phyloP scores from a whole-genome alignment of 2,113 vertebrate species.

The Rhinolophus sinicus region DNA sequence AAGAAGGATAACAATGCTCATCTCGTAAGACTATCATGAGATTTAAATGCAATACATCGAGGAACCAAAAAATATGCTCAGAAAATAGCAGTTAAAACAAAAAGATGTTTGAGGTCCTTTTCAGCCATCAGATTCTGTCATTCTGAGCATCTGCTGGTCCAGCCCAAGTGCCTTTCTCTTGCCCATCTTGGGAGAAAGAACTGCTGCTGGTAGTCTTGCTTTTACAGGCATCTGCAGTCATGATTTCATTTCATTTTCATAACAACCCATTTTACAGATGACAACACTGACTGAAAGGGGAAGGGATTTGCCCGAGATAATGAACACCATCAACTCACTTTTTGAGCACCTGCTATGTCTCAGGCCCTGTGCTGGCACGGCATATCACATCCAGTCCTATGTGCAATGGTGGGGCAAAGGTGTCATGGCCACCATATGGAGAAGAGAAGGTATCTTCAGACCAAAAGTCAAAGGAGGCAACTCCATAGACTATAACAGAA shows the following conservation, averaged over 20 bases:
- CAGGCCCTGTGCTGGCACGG: background rate
- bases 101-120: background rate
- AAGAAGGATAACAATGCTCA: background rate
- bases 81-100: background rate
- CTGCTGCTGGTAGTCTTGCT: background rate
- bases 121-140: background rate
- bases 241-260: background rate
- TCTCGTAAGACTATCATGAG: background rate
- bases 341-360: background rate
- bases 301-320: background rate
- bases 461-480: background rate
- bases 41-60: background rate
- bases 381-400: background rate
- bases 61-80: background rate
- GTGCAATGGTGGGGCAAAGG: background rate
- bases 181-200: background rate
- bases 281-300: background rate
- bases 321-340: background rate
- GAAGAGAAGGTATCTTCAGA: background rate
- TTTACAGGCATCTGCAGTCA: background rate
- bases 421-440: background rate
- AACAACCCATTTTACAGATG: background rate
- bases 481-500: background rate
- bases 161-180: background rate
- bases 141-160: background rate